Conservation (phyloP, 2,113 vertebrate genomes). For the Marmota monax region DNA sequence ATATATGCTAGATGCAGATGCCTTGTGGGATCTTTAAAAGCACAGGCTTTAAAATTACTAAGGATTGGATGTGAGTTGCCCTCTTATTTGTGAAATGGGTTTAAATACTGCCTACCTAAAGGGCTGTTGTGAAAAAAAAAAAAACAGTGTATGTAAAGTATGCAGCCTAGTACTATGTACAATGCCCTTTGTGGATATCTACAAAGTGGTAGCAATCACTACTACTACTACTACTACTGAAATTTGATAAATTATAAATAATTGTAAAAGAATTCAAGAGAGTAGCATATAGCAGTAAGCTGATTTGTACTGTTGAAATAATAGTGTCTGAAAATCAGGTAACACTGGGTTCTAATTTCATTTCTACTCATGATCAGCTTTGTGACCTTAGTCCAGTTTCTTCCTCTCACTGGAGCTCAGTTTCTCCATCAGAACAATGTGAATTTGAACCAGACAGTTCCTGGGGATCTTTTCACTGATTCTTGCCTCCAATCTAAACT, state of each 20-base stretch:
- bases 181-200: not conserved
- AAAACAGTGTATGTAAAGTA: not conserved
- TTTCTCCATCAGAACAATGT: not conserved
- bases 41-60: not conserved
- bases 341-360: not conserved
- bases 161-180: not conserved
- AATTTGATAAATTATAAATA: not conserved
- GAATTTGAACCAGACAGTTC: not conserved
- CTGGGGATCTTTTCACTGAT: not conserved
- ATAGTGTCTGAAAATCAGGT: not conserved
- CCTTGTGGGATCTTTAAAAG: not conserved
- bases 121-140: not conserved
- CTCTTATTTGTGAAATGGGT: not conserved
- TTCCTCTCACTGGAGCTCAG: not conserved
- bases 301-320: not conserved
- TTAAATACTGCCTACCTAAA: not conserved
- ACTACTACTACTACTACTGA: not conserved
- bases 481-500: not conserved
- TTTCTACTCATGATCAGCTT: not conserved
- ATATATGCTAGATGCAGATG: not conserved
- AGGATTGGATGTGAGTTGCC: not conserved
- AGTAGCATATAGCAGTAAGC: not conserved
- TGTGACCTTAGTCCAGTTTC: not conserved
- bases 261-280: slow-evolving; percentile 2
- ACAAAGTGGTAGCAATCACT: not conserved